Percentiles rank a stretch among this genome's conserved stretches.
phyloP scores from a whole-genome alignment of 2,797 vertebrate genomes.

The Neomorphus geoffroyi region DNA sequence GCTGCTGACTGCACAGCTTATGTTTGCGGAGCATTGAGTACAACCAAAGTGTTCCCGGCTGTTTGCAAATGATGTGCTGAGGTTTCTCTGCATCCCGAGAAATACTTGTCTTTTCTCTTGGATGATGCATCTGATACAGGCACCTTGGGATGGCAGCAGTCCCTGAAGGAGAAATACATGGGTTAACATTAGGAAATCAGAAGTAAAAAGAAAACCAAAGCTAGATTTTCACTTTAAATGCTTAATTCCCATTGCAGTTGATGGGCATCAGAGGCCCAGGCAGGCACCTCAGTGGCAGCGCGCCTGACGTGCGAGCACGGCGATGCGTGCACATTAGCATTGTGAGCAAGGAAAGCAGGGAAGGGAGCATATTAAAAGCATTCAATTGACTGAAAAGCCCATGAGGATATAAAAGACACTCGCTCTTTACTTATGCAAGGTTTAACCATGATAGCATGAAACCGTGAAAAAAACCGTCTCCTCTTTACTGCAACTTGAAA shows the following conservation, averaged over 20 bases:
- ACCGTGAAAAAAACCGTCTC: neutral
- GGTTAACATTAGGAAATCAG: neutral
- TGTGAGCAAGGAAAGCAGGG: neutral
- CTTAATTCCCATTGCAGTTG: neutral
- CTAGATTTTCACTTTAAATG: neutral
- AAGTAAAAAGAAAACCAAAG: neutral
- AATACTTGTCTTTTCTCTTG: accelerated
- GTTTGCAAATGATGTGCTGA: accelerated
- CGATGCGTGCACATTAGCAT: accelerated
- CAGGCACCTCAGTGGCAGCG: accelerated
- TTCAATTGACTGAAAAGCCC: conserved; percentile 23
- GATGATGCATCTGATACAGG: neutral
- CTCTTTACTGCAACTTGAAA: conserved; percentile 2
- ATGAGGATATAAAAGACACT: neutral
- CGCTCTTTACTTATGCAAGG: neutral
- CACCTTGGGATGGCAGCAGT: neutral
- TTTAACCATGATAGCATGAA: neutral
- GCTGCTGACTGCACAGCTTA: neutral
- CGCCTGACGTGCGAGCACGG: accelerated
- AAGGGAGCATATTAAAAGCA: neutral
- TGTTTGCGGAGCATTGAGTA: accelerated
- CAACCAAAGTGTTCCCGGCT: neutral
- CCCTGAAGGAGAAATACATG: neutral
- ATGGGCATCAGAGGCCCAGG: neutral
- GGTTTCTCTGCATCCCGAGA: neutral